Conservation (phyloP, 1,140 invertebrate genomes). For the Cotesia chilonis region DNA sequence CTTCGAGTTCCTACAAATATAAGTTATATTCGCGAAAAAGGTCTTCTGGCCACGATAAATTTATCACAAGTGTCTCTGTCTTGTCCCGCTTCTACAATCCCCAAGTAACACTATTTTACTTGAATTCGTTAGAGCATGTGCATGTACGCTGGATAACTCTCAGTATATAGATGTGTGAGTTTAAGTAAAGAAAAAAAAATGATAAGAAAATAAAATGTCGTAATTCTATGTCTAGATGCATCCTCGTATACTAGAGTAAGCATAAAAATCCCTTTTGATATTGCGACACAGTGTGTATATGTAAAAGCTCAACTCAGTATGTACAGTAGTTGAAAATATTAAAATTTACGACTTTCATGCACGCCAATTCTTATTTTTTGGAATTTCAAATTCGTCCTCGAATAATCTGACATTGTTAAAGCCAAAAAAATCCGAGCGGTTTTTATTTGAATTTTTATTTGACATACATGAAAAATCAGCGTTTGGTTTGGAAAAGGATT, state of each 20-base stretch:
- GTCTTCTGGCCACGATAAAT: constrained; percentile 43
- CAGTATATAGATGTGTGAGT: too few species aligned
- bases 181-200: constrained; percentile 20
- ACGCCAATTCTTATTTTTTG: constrained; percentile 19
- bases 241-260: constrained; percentile 26
- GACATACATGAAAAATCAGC: too few species aligned
- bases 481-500: too few species aligned
- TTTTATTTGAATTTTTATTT: too few species aligned
- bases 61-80: constrained; percentile 42
- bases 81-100: constrained; percentile 18
- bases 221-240: constrained; percentile 29
- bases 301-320: constrained; percentile 1
- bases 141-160: background rate
- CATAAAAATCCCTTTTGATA: constrained; percentile 30
- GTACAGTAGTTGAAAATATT: constrained; percentile 28
- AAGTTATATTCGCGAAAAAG: constrained; percentile 35
- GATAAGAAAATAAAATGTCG: constrained; percentile 21
- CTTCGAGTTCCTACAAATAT: constrained; percentile 30
- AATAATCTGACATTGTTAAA: constrained; percentile 1
- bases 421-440: too few species aligned
- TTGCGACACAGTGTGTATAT: constrained; percentile 19
- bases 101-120: background rate
- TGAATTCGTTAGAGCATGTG: background rate
- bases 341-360: constrained; percentile 34
- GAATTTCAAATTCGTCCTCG: constrained; percentile 15